Evolutionary conservation across 2,888 invertebrate species (phyloP).

Genomic region (Xylota sylvarum): DNA sequence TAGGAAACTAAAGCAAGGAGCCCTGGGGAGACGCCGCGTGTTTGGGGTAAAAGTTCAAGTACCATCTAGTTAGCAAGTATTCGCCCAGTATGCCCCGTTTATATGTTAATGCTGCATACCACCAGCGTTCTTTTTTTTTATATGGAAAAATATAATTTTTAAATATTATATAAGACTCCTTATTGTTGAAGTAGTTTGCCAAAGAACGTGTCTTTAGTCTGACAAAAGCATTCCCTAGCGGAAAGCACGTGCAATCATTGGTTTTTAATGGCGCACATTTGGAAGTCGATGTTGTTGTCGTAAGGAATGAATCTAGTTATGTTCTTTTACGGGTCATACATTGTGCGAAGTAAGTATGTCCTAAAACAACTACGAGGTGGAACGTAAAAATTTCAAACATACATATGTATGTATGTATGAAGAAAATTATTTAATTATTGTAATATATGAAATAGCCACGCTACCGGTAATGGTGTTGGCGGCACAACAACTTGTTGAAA

Average conservation of each 20-base stretch:
- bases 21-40: constrained; percentile 9
- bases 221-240: background rate
- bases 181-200: background rate
- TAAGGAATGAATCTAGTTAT: background rate
- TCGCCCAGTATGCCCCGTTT: background rate
- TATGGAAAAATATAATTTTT: background rate
- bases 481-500: constrained; percentile 48
- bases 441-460: background rate
- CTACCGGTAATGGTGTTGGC: background rate
- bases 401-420: background rate
- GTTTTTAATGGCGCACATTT: constrained; percentile 16
- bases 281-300: background rate
- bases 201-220: constrained; percentile 13
- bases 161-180: constrained; percentile 14
- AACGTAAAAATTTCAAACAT: background rate
- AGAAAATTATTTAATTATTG: constrained; percentile 14
- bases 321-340: background rate
- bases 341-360: background rate
- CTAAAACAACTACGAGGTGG: background rate
- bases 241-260: constrained; percentile 18
- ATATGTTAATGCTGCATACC: background rate
- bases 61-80: constrained; percentile 17
- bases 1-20: constrained; percentile 22
- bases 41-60: constrained; percentile 19
- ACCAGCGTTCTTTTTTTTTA: background rate